Evolutionary conservation across 2,888 invertebrate genomes (phyloP).

Genomic region (Aphidoletes aphidimyza): DNA sequence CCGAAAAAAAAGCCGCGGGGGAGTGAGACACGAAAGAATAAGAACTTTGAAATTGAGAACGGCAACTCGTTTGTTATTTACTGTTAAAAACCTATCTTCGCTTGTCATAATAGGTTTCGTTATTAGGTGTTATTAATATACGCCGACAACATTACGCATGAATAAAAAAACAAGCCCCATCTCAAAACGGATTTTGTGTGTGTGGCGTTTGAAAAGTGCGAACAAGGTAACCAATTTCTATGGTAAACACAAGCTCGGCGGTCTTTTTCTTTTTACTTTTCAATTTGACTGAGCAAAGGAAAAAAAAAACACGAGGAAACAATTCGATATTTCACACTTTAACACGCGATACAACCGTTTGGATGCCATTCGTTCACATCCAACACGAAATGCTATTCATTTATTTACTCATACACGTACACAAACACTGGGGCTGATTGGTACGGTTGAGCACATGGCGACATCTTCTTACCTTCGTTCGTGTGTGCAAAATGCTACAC

Average conservation of each 20-base stretch:
- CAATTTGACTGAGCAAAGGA: neutral
- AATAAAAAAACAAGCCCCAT: conserved; percentile 1
- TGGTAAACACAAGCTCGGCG: neutral
- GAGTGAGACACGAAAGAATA: neutral
- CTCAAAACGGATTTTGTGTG: neutral
- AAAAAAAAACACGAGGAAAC: neutral
- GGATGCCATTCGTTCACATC: conserved; percentile 36
- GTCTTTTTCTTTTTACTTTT: neutral
- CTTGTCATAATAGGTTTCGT: conserved; percentile 40
- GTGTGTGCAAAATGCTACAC: conserved; percentile 23
- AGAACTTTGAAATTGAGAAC: neutral
- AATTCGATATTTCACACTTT: conserved; percentile 47
- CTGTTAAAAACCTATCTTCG: neutral
- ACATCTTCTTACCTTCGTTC: conserved; percentile 29
- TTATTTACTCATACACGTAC: conserved; percentile 12
- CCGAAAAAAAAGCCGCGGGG: neutral
- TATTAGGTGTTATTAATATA: conserved; percentile 51
- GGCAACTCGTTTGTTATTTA: conserved; percentile 26
- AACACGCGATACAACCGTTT: conserved; percentile 21
- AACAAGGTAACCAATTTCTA: conserved; percentile 26
- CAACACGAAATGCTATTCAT: neutral
- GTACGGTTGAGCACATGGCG: neutral
- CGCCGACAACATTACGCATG: neutral
- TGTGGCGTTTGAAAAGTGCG: neutral
- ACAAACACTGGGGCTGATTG: neutral